phyloP scores from a whole-genome alignment of 2,888 invertebrate genomes.

The Taphrorychus bicolor region DNA sequence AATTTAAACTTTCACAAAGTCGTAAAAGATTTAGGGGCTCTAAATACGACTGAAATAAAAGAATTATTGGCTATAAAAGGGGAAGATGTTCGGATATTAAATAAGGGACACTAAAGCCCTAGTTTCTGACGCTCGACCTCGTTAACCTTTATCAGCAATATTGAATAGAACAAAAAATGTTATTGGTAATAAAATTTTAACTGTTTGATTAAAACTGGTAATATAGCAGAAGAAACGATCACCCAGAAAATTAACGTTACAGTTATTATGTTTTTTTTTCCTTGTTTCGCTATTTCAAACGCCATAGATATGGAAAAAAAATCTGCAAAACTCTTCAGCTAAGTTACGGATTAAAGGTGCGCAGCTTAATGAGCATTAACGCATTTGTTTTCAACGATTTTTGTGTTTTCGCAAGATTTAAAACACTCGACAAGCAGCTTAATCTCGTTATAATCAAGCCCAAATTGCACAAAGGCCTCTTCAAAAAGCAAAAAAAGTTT shows the following conservation, averaged over 20 bases:
- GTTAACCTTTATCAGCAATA: neutral
- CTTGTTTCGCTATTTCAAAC: neutral
- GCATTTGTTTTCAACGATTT: neutral
- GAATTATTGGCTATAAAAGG: conserved; percentile 22
- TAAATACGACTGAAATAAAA: conserved; percentile 13
- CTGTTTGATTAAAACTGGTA: neutral
- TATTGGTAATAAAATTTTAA: neutral
- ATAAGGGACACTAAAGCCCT: conserved; percentile 10
- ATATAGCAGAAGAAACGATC: no score
- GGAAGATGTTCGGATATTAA: conserved; percentile 15
- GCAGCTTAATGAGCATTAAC: no score
- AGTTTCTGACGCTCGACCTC: neutral
- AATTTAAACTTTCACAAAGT: conserved; percentile 9
- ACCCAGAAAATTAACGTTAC: no score
- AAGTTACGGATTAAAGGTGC: no score
- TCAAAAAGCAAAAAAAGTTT: conserved; percentile 28
- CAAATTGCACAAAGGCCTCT: conserved; percentile 31
- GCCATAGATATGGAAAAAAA: neutral
- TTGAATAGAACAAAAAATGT: neutral
- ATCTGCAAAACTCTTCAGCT: no score
- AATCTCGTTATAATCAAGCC: conserved; percentile 31
- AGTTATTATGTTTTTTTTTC: no score
- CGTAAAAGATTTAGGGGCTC: conserved; percentile 21
- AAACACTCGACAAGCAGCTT: conserved; percentile 7
- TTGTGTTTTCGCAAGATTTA: neutral